Percentiles rank a stretch among this genome's conserved stretches.
phyloP scores from a whole-genome alignment of 2,797 vertebrate genomes.

The Anguilla megastoma region DNA sequence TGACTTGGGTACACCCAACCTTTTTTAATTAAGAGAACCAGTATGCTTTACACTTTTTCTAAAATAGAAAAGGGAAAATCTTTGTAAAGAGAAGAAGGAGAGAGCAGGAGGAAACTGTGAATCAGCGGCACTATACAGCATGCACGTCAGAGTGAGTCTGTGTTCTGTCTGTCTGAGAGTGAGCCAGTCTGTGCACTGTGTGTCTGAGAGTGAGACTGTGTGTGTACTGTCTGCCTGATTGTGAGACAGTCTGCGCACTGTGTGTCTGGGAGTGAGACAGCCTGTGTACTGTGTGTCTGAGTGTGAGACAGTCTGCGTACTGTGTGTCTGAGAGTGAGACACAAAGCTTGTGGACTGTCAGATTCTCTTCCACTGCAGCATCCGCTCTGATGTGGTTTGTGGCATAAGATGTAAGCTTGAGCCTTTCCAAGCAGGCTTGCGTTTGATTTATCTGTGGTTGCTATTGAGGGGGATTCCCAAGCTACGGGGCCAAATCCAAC shows the following conservation, averaged over 20 bases:
- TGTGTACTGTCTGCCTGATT: too few species aligned
- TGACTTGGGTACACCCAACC: not conserved
- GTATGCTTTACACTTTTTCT: not conserved
- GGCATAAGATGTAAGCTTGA: conserved; percentile 48
- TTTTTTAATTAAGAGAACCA: not conserved
- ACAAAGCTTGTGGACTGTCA: not conserved
- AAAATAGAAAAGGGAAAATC: not conserved
- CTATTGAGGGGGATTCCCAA: conserved; percentile 55
- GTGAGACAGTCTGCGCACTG: too few species aligned
- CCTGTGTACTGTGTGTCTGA: not conserved
- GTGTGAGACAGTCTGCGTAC: not conserved
- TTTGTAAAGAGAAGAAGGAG: not conserved
- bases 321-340: not conserved
- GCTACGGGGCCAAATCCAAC: conserved; percentile 50
- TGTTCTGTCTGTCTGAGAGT: too few species aligned
- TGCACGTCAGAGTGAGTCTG: not conserved
- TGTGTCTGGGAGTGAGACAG: not conserved
- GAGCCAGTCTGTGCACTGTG: too few species aligned
- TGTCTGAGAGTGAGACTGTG: too few species aligned
- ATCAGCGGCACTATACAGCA: not conserved
- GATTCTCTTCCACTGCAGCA: conserved; percentile 13
- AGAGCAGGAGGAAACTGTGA: not conserved
- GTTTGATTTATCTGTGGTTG: conserved; percentile 54
- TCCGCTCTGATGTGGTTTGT: conserved; percentile 46
- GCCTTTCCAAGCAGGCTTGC: conserved; percentile 51